Conservation (phyloP, 2,797 vertebrate species). For the Pelodytes ibericus region DNA sequence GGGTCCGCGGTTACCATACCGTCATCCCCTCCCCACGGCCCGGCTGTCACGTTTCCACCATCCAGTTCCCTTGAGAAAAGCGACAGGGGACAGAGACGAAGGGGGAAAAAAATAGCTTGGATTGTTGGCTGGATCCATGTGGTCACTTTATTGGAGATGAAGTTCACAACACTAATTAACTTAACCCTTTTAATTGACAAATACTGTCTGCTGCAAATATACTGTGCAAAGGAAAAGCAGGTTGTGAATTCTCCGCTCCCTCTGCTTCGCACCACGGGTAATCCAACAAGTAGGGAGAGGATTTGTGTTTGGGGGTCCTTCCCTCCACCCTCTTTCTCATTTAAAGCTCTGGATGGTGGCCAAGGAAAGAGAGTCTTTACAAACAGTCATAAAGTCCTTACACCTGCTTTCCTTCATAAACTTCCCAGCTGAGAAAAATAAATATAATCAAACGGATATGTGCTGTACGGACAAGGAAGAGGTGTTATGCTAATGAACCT, state of each 20-base stretch:
- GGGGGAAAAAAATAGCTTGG: slow-evolving; percentile 26
- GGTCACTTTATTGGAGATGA: slow-evolving; percentile 53
- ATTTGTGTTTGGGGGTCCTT: slow-evolving; percentile 30
- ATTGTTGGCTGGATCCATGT: slow-evolving; percentile 34
- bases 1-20: slow-evolving; percentile 37
- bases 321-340: background rate
- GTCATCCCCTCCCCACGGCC: too few species aligned
- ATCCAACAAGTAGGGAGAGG: slow-evolving; percentile 32
- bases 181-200: slow-evolving; percentile 53
- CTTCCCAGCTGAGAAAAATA: slow-evolving; percentile 33
- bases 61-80: slow-evolving; percentile 53
- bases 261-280: slow-evolving; percentile 42
- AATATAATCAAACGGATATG: slow-evolving; percentile 6
- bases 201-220: slow-evolving; percentile 50
- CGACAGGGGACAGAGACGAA: slow-evolving; percentile 26
- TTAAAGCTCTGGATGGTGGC: slow-evolving; percentile 50
- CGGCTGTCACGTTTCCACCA: slow-evolving; percentile 9
- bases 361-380: slow-evolving; percentile 36
- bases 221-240: slow-evolving; percentile 36
- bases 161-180: slow-evolving; percentile 52
- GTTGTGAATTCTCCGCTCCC: slow-evolving; percentile 37
- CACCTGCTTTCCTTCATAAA: slow-evolving; percentile 35
- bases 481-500: too few species aligned
- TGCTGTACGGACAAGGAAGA: background rate
- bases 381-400: slow-evolving; percentile 32